Evolutionary conservation across 2,113 vertebrate genomes (phyloP).

Genomic region (Nothobranchius furzeri): DNA sequence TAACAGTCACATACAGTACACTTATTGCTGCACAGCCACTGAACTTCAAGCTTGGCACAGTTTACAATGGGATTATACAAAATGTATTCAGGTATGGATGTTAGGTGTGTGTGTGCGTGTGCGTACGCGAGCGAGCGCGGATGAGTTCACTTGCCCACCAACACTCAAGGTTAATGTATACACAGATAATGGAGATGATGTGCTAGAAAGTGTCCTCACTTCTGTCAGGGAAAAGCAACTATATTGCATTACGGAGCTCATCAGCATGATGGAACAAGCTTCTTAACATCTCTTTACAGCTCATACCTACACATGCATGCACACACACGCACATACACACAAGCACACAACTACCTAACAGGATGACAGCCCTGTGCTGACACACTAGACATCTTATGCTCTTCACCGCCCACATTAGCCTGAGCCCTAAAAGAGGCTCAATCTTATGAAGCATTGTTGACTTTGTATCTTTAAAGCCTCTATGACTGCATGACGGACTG

Average conservation of each 20-base stretch:
- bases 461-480: not conserved
- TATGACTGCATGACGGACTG: constrained; percentile 4
- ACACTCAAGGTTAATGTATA: constrained; percentile 76
- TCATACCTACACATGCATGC: constrained; percentile 4
- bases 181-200: constrained; percentile 72
- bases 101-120: not conserved
- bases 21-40: not conserved
- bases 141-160: constrained; percentile 27
- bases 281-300: constrained; percentile 67
- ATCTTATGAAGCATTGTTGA: constrained; percentile 37
- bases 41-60: not conserved
- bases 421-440: constrained; percentile 34
- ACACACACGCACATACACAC: constrained; percentile 9
- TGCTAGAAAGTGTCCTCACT: constrained; percentile 57
- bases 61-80: constrained; percentile 17
- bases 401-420: constrained; percentile 30
- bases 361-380: constrained; percentile 38
- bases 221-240: constrained; percentile 51
- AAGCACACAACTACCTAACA: constrained; percentile 26
- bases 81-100: not conserved
- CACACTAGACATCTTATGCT: constrained; percentile 13
- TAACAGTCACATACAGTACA: not conserved
- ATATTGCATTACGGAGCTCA: constrained; percentile 69
- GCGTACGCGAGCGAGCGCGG: not conserved
- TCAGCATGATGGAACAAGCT: constrained; percentile 69